Evolutionary conservation across 1,140 invertebrate species (phyloP), one percentile per base, ranked within the genome.

Genomic region (Bombyx mandarina): DNA sequence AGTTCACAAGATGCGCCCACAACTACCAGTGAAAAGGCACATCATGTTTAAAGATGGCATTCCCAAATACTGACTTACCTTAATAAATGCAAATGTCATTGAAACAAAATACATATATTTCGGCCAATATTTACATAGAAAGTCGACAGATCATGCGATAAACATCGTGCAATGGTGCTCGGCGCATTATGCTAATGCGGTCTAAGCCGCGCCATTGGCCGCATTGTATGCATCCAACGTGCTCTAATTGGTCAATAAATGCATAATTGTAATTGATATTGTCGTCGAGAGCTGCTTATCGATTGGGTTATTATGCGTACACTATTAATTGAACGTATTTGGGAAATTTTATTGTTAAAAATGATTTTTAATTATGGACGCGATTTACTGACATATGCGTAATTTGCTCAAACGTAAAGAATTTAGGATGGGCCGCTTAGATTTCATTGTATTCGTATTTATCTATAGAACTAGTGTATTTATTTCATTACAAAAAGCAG

Each of bases 121-220:
- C 43, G 43, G 49, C 35, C 52, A 48, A 60, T 66, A 69, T 69
- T 67, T 69, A 69, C 67, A 69, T 66, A 69, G 67, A 67, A 64
- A 67, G 64, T 65, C 54, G 56, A 64, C 64, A 53, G 55, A 60
- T 61, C 45, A 54, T 43, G 54, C 60, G 67, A 69, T 69, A 69
- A 66, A 69, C 62, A 69, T 69, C 65, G 62, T 43, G 59, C 58
- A 66, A 63, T 59, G 58, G 65, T 45, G 56, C 54, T 60, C 60
- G 54, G 58, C 53, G 58, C 59, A 69, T 69, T 62, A 67, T 67
- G 67, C 60, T 69, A 65, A 67, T 67, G 56, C 57, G n/a, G 58
- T 43, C 55, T 54, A 55, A 61, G 59, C 26, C 47, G 42, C 51
- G 56, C 61, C 58, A 61, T 52, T 43, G 46, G 45, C 52, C 61